These are phyloP conservation scores for Cinclus cinclus DNA, from an alignment of 2,113 vertebrate species.

Conservation along the genomic window DNA sequence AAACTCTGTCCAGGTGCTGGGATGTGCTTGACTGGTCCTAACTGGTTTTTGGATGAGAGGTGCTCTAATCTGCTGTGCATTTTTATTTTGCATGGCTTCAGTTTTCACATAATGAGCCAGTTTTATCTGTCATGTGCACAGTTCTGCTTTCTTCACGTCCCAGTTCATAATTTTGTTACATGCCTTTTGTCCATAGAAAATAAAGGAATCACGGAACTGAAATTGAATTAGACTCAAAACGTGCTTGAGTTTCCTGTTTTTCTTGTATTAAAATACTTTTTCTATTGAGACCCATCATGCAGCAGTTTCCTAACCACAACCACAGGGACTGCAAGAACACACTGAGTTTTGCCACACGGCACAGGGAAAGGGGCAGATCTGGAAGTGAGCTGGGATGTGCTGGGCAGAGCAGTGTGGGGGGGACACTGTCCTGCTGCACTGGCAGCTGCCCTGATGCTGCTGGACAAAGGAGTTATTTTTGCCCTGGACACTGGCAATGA, in stretches of 20 bases:
- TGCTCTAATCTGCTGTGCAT: conserved; percentile 46
- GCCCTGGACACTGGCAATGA: background rate
- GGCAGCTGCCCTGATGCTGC: background rate
- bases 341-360: background rate
- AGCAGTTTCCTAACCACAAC: conserved; percentile 58
- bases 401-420: accelerated
- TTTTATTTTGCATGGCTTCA: conserved; percentile 49
- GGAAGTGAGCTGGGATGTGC: background rate
- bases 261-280: conserved; percentile 69
- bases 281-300: conserved; percentile 58
- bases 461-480: background rate
- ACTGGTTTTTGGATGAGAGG: conserved; percentile 48
- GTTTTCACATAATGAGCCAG: conserved; percentile 49
- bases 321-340: conserved; percentile 40
- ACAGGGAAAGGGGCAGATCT: background rate
- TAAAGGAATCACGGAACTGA: conserved; percentile 64
- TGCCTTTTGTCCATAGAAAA: conserved; percentile 67
- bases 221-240: conserved; percentile 64
- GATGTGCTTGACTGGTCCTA: conserved; percentile 44
- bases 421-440: background rate
- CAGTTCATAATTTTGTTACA: conserved; percentile 58
- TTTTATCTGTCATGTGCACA: conserved; percentile 54
- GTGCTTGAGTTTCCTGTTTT: conserved; percentile 70
- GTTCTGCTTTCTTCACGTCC: conserved; percentile 63
- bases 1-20: conserved; percentile 24